Percentiles rank a stretch among this genome's conserved stretches.
Evolutionary conservation across 2,888 invertebrate genomes (phyloP).

Genomic region (Lomographa bimaculata): DNA sequence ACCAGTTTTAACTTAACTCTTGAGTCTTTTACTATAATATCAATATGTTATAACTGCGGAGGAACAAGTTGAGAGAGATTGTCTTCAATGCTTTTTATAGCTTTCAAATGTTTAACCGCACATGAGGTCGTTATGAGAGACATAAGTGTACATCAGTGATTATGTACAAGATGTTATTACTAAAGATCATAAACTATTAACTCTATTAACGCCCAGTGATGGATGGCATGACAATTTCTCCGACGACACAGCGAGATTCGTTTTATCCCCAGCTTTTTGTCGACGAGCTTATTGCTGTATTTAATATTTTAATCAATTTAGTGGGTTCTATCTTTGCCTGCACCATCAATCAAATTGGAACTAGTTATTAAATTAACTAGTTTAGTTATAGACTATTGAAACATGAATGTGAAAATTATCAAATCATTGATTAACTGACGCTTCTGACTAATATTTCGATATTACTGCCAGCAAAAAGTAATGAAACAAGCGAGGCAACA

Average conservation of each 20-base stretch:
- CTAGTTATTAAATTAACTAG: slow-evolving; percentile 50
- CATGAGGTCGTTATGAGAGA: slow-evolving; percentile 8
- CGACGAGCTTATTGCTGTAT: slow-evolving; percentile 55
- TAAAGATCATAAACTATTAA: slow-evolving; percentile 53
- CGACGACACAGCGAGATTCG: slow-evolving; percentile 51
- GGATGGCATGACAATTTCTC: slow-evolving; percentile 65
- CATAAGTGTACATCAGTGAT: slow-evolving; percentile 8
- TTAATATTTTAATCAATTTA: slow-evolving; percentile 71
- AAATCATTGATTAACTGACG: slow-evolving; percentile 14
- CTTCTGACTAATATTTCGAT: slow-evolving; percentile 5
- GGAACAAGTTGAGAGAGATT: slow-evolving; percentile 1
- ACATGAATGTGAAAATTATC: slow-evolving; percentile 20
- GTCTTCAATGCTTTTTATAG: slow-evolving; percentile 1
- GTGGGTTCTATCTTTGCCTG: slow-evolving; percentile 48
- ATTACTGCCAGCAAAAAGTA: slow-evolving; percentile 4
- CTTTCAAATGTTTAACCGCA: not conserved
- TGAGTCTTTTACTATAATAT: slow-evolving; percentile 26
- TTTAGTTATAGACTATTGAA: slow-evolving; percentile 18
- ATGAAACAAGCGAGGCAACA: slow-evolving; percentile 3
- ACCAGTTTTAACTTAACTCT: slow-evolving; percentile 58
- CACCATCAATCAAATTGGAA: slow-evolving; percentile 71
- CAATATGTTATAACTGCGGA: slow-evolving; percentile 1
- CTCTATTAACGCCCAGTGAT: slow-evolving; percentile 54
- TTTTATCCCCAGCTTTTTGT: slow-evolving; percentile 63
- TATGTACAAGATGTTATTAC: slow-evolving; percentile 34